Percentiles rank a stretch among this genome's conserved stretches.
Evolutionary conservation across 2,797 vertebrate species (phyloP).

Genomic region (Chelmon rostratus): DNA sequence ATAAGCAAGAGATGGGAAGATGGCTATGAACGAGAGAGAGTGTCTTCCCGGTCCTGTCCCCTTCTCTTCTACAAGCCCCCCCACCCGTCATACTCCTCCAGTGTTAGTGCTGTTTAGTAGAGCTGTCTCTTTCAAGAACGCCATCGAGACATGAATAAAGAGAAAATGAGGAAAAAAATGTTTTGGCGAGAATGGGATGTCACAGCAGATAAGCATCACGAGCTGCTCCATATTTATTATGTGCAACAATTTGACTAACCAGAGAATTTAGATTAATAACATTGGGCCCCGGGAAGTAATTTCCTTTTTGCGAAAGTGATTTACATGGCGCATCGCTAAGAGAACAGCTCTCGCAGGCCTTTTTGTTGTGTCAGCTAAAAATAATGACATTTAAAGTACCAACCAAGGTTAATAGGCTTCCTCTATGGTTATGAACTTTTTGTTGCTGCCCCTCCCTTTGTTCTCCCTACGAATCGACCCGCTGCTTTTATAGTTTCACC

Average conservation of each 20-base stretch:
- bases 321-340: conserved; percentile 94
- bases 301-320: conserved; percentile 97
- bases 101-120: conserved; percentile 78
- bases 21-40: conserved; percentile 57
- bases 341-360: conserved; percentile 89
- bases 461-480: conserved; percentile 71
- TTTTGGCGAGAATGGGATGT: conserved; percentile 85
- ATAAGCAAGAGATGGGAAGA: conserved; percentile 71
- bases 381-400: conserved; percentile 99
- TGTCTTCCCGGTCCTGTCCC: conserved; percentile 60
- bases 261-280: conserved; percentile 99
- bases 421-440: conserved; percentile 92
- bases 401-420: conserved; percentile 98
- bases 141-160: conserved; percentile 81
- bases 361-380: conserved; percentile 95
- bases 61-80: conserved; percentile 25
- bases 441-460: conserved; percentile 75
- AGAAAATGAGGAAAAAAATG: conserved; percentile 75
- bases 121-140: conserved; percentile 81
- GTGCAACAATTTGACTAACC: conserved; percentile 96
- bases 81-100: conserved; percentile 50
- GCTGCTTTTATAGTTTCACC: conserved; percentile 75
- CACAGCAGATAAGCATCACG: conserved; percentile 89
- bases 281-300: conserved; percentile 96
- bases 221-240: conserved; percentile 96